These are phyloP conservation scores for Heteractis magnifica DNA, from an alignment of 92 coral and sea anemone species.

Conservation along the genomic window DNA sequence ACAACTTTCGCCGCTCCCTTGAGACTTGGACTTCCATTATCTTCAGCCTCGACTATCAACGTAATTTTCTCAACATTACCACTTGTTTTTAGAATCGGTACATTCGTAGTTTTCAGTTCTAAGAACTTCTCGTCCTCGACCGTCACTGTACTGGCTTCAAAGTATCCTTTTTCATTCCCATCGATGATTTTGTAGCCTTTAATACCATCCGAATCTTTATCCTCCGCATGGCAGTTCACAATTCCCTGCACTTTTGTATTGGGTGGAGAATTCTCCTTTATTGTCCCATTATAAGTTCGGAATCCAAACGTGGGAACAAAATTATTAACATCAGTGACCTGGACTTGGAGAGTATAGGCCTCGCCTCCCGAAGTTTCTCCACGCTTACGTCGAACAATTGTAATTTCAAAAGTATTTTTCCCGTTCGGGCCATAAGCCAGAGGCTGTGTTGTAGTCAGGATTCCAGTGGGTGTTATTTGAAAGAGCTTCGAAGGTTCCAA, in stretches of 20 bases:
- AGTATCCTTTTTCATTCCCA: constrained; percentile 74
- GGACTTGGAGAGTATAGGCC: constrained; percentile 59
- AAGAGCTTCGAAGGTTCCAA: constrained; percentile 46
- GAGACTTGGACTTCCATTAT: constrained; percentile 53
- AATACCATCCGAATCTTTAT: constrained; percentile 62
- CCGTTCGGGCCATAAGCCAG: constrained; percentile 47
- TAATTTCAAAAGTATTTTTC: constrained; percentile 57
- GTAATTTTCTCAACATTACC: constrained; percentile 39
- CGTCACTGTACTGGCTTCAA: constrained; percentile 36
- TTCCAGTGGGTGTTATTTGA: constrained; percentile 40
- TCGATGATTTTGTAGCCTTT: constrained; percentile 55
- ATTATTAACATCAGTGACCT: constrained; percentile 61
- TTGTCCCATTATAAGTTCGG: constrained; percentile 59
- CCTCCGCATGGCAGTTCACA: constrained; percentile 73
- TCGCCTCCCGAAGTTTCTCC: constrained; percentile 40
- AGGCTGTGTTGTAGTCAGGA: constrained; percentile 50
- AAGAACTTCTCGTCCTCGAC: constrained; percentile 57
- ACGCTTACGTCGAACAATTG: constrained; percentile 50
- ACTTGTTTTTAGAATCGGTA: constrained; percentile 43
- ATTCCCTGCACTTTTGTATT: constrained; percentile 62
- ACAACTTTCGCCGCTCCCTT: constrained; percentile 49
- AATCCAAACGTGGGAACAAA: constrained; percentile 64
- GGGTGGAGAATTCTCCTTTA: constrained; percentile 54
- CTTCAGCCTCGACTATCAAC: constrained; percentile 59
- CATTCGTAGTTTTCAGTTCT: constrained; percentile 51